A percentile compares a stretch with the other conserved stretches of the same genome.
phyloP scores from a whole-genome alignment of 2,113 vertebrate genomes.

The Alexandromys fortis region DNA sequence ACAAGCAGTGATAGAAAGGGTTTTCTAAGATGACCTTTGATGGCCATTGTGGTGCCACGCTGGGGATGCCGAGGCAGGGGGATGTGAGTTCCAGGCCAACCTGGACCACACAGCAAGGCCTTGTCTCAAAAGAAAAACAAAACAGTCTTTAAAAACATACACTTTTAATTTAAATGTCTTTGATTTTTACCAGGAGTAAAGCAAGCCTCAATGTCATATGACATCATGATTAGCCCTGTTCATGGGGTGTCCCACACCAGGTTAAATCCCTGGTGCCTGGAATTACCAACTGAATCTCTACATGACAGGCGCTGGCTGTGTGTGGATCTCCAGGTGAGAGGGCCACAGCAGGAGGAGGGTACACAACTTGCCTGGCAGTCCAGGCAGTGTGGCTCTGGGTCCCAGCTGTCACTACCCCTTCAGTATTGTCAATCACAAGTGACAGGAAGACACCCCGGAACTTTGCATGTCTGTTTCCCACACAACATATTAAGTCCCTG shows the following conservation, averaged over 20 bases:
- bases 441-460: neutral
- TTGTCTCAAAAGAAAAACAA: neutral
- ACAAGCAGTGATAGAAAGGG: neutral
- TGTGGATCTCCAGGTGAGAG: neutral
- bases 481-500: neutral
- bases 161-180: neutral
- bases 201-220: neutral
- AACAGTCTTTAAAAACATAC: neutral
- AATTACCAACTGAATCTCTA: neutral
- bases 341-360: neutral
- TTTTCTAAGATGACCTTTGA: neutral
- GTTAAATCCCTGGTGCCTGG: neutral
- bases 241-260: neutral
- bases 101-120: neutral
- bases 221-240: neutral
- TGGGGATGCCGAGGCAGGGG: neutral
- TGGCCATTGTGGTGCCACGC: too few relatives aligned
- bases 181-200: neutral
- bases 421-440: neutral
- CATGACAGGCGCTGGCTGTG: rapidly evolving
- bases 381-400: neutral
- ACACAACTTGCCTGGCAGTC: neutral
- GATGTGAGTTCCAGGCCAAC: neutral
- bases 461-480: neutral
- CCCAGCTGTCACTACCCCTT: neutral